Percentiles rank a stretch among this genome's conserved stretches.
Conservation (phyloP, 2,797 vertebrate species). For the Onychomys leucogaster region DNA sequence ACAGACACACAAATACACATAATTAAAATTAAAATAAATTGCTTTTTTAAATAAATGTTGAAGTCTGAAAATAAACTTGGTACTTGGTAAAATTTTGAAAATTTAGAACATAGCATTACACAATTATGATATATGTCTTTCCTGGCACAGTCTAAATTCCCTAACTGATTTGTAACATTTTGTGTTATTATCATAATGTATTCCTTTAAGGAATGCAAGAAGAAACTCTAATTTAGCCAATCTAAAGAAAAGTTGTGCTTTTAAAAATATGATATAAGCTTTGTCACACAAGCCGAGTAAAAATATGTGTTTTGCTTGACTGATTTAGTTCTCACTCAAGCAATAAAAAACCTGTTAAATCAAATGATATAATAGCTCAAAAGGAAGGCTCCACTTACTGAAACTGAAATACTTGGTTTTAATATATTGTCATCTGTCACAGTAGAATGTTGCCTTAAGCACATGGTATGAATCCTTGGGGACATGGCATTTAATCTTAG, state of each 20-base stretch:
- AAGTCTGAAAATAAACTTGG: background rate
- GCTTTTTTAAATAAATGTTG: background rate
- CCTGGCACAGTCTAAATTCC: background rate
- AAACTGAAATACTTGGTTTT: background rate
- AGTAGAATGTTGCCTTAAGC: slow-evolving; percentile 6
- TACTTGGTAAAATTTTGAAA: background rate
- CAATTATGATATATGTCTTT: background rate
- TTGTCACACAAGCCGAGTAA: background rate
- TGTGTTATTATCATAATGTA: background rate
- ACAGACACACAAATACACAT: background rate
- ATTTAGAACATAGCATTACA: background rate
- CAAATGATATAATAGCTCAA: background rate
- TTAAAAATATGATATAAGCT: background rate
- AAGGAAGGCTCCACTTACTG: slow-evolving; percentile 40
- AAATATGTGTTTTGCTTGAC: slow-evolving; percentile 15
- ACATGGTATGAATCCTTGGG: slow-evolving; percentile 65
- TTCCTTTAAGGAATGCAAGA: background rate
- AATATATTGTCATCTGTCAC: slow-evolving; percentile 46
- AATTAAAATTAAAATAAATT: background rate
- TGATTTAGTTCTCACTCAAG: background rate
- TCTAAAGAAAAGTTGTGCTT: background rate
- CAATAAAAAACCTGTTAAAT: slow-evolving; percentile 41
- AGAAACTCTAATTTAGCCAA: background rate
- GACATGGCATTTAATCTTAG: slow-evolving; percentile 75
- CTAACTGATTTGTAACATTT: background rate